Evolutionary conservation across 2,113 vertebrate genomes (phyloP), one percentile per base, ranked within the genome.

Genomic region (Gadus macrocephalus): DNA sequence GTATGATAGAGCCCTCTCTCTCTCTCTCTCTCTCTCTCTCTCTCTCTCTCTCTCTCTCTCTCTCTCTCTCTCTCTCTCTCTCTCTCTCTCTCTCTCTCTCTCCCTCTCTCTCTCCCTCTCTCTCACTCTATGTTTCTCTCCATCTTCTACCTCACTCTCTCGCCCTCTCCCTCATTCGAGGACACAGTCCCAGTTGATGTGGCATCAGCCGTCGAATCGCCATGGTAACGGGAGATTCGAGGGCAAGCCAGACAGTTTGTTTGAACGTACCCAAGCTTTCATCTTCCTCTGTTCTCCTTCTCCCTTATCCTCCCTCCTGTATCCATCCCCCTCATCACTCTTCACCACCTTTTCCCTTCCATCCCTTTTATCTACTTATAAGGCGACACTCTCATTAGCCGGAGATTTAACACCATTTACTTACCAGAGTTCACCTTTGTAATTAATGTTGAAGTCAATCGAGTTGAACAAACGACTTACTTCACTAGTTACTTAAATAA

Each of bases 141-240:
- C 69, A 19, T 66, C 16, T 53, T 38, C 19, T 69, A 53, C 49
- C 4, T 72, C 53, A 66, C 62, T 72, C 27, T 67, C 49, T 55
- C 65, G 2, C 49, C 22, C 49, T 67, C 42, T 53, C 65, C 15
- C 66, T 5, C 55, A 8, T 6, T 17, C 55, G 49, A 73, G 72
- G 74, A 67, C 71, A 49, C 64, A 31, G 71, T 86, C 83, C 78
- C 83, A 0, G 62, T 75, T 77, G 88, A 79, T 27, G 49, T 58
- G 62, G 28, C 64, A 70, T 75, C 66, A 14, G 22, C 69, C 55
- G 71, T 72, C 67, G 60, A 71, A 83, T 89, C 81, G 53, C 85
- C 86, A 87, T 88, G 83, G 88, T 78, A 85, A 88, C 88, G 76
- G 66, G 78, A 79, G 78, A 86, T 83, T 71, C 80, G 61, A 78